Evolutionary conservation across 2,888 invertebrate genomes (phyloP).

Genomic region (Myathropa florea): DNA sequence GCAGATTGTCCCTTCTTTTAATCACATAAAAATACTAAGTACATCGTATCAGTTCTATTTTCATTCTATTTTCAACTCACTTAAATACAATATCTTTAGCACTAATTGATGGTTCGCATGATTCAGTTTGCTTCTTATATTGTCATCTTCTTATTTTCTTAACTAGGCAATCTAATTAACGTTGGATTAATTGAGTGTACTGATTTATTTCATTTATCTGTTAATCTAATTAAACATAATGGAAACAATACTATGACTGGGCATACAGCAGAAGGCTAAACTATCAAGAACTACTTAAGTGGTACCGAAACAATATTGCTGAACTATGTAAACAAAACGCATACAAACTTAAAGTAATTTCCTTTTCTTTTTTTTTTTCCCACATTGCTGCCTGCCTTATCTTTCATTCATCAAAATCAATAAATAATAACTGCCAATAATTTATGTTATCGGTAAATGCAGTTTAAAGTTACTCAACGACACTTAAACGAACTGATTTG

Average conservation of each 20-base stretch:
- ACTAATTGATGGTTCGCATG: conserved; percentile 11
- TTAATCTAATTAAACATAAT: conserved; percentile 2
- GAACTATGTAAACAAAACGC: too few species aligned
- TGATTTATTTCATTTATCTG: conserved; percentile 4
- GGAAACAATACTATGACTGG: background rate
- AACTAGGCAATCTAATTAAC: conserved; percentile 11
- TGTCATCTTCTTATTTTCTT: background rate
- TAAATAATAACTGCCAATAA: background rate
- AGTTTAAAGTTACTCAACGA: background rate
- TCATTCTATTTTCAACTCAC: background rate
- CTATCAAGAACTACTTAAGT: too few species aligned
- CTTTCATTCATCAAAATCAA: background rate
- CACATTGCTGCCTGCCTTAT: background rate
- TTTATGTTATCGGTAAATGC: background rate
- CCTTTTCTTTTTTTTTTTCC: too few species aligned
- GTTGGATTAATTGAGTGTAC: background rate
- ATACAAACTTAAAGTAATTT: background rate
- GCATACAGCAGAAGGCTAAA: background rate
- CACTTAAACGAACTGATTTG: background rate
- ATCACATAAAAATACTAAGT: too few species aligned
- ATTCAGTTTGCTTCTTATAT: background rate
- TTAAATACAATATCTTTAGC: background rate
- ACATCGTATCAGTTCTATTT: too few species aligned
- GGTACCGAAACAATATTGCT: too few species aligned
- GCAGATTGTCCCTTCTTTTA: too few species aligned